Evolutionary conservation across 2,888 invertebrate species (phyloP), one percentile per base, ranked within the genome.

Genomic region (Hemaris fuciformis): DNA sequence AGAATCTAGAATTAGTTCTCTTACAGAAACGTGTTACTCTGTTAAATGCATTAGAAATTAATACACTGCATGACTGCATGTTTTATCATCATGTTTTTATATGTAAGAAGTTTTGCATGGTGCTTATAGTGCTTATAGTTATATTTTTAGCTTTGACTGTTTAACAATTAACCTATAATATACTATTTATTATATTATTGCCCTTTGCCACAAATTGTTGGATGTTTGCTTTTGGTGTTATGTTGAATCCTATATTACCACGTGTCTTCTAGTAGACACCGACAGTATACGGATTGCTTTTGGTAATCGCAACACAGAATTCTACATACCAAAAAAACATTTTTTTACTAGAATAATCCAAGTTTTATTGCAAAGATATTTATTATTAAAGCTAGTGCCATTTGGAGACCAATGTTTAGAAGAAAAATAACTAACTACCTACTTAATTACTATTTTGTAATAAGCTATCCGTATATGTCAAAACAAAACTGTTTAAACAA

Each of bases 41-140:
- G 15, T 2, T 15, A 48, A 15, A n/a, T 6, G 3, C 15, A 27
- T n/a, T 43, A 38, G 38, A 38, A n/a, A 3, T 45, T 13, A 53
- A 10, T 15, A 48, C 27, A 53, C 27, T 31, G 53, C 53, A 53
- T 53, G 53, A 13, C n/a, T 27, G 53, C 53, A 53, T 53, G 53
- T 18, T 31, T 53, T 53, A 22, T 45, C 22, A 27, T 56, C 53
- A 25, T 42, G 59, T 27, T 45, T 45, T 23, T 22, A 53, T 27
- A 5, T 53, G 27, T 31, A 18, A 15, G 8, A 27, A 53, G 18
- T 46, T 25, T n/a, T 53, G 53, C 53, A 53, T 53, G 53, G 8
- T 53, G n/a, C n/a, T n/a, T n/a, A n/a, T 27, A 18, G 53, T 53
- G 53, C 53, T 53, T 53, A 53, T 53, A 27, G 10, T 27, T 53